Evolutionary conservation across 2,888 invertebrate species (phyloP), one percentile per base, ranked within the genome.

Genomic region (Aporophyla lueneburgensis): DNA sequence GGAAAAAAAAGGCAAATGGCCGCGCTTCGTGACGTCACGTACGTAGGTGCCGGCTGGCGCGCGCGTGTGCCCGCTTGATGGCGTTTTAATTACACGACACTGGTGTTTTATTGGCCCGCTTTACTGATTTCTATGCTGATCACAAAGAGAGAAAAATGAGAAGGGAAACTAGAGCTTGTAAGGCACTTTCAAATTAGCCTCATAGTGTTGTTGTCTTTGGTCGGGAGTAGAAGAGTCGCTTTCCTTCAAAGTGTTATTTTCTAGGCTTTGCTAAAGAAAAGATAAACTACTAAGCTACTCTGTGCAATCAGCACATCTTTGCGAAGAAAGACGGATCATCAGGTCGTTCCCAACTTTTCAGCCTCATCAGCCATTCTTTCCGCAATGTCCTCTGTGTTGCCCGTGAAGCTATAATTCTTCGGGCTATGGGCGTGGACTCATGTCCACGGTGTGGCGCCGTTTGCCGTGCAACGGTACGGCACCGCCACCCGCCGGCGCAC

Each of bases 1-100:
- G 91, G 87, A 94, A 94, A 94, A 87, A 33, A 94, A 94, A 94
- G 93, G 94, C 93, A 94, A 94, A 94, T 94, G 94, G 93, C 91
- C 89, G 81, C 90, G 87, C 58, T 84, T 62, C 93, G 93, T 93
- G 94, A 93, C 94, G 94, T 93, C 94, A 94, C 94, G 80, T 82
- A 74, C 94, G 75, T 79, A 73, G 66, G 86, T 82, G 77, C 81
- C 88, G 85, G 83, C 78, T 84, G 84, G 86, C 54, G 89, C 87
- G 89, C 86, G 88, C 88, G 89, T 87, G 90, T 84, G 86, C 88
- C 83, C 81, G 86, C 88, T 88, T 93, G 93, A 93, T 94, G 91
- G 84, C 82, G 91, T 89, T 93, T 92, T 94, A 94, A 94, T 93
- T 94, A 92, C 89, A 88, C 90, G 85, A 88, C 86, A 87, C 76